Conservation (phyloP, 2,888 invertebrate genomes). For the Nipponacmea schrenckii region DNA sequence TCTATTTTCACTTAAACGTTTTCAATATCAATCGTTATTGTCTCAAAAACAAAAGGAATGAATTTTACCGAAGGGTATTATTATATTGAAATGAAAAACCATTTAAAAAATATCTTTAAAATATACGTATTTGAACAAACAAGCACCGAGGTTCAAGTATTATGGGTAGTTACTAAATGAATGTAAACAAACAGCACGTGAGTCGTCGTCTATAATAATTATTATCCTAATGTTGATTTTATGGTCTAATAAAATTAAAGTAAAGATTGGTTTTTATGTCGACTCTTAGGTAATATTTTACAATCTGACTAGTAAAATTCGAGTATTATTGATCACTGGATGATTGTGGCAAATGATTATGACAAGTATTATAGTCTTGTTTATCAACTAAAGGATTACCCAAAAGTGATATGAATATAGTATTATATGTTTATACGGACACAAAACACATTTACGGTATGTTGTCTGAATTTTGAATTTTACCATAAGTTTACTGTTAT, state of each 20-base stretch:
- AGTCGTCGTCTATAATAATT: neutral
- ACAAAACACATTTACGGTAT: too few species aligned
- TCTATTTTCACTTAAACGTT: neutral
- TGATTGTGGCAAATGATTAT: neutral
- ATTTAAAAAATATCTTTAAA: too few species aligned
- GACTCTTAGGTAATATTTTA: neutral
- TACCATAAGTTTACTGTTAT: too few species aligned
- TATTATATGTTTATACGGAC: too few species aligned
- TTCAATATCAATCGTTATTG: neutral
- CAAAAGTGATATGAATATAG: too few species aligned
- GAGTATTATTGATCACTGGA: neutral
- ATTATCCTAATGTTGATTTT: neutral
- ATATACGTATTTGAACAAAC: too few species aligned
- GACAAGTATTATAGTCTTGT: neutral
- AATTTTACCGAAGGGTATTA: neutral
- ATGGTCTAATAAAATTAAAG: constrained; percentile 2
- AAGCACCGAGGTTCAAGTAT: too few species aligned
- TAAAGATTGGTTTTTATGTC: constrained; percentile 4
- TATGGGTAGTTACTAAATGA: too few species aligned
- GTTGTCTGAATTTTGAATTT: too few species aligned
- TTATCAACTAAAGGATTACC: neutral
- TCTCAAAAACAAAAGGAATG: constrained; percentile 1
- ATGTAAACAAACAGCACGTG: constrained; percentile 6
- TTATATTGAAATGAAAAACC: too few species aligned
- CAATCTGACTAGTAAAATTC: neutral